Conservation (phyloP, 2,113 vertebrate species). For the Triplophysa dalaica region DNA sequence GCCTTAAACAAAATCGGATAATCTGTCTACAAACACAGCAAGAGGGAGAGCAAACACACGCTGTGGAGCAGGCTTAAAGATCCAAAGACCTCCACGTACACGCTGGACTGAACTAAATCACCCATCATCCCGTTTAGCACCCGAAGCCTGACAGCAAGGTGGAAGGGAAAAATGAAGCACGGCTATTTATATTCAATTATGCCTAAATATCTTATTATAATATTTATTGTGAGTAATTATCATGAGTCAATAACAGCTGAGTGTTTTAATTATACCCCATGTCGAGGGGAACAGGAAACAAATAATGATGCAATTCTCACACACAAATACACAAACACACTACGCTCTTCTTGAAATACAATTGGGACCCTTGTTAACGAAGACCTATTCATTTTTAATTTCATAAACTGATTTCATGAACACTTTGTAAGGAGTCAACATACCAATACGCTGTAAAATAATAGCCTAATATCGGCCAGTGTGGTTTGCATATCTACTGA, state of each 20-base stretch:
- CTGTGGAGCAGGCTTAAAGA: slow-evolving; percentile 21
- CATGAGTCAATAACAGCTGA: slow-evolving; percentile 69
- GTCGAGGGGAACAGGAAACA: slow-evolving; percentile 61
- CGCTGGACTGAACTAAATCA: slow-evolving; percentile 47
- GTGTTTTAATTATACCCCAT: slow-evolving; percentile 70
- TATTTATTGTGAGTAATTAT: slow-evolving; percentile 62
- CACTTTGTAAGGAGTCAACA: neutral
- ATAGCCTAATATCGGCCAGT: too few species aligned
- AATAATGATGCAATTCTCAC: slow-evolving; percentile 56
- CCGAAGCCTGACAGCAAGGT: slow-evolving; percentile 66
- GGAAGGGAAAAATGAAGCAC: slow-evolving; percentile 60
- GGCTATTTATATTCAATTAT: slow-evolving; percentile 71
- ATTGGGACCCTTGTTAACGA: neutral
- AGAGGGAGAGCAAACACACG: slow-evolving; percentile 67
- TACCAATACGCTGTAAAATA: neutral
- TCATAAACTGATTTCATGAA: neutral
- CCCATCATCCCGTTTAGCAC: slow-evolving; percentile 55
- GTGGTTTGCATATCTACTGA: neutral
- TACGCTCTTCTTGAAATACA: neutral
- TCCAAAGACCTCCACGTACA: slow-evolving; percentile 46
- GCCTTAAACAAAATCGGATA: slow-evolving; percentile 73
- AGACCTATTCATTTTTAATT: neutral
- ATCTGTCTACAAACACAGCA: slow-evolving; percentile 71
- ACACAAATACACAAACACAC: slow-evolving; percentile 1
- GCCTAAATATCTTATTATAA: slow-evolving; percentile 69